Evolutionary conservation across 2,113 vertebrate species (phyloP).

Genomic region (Pheucticus melanocephalus): DNA sequence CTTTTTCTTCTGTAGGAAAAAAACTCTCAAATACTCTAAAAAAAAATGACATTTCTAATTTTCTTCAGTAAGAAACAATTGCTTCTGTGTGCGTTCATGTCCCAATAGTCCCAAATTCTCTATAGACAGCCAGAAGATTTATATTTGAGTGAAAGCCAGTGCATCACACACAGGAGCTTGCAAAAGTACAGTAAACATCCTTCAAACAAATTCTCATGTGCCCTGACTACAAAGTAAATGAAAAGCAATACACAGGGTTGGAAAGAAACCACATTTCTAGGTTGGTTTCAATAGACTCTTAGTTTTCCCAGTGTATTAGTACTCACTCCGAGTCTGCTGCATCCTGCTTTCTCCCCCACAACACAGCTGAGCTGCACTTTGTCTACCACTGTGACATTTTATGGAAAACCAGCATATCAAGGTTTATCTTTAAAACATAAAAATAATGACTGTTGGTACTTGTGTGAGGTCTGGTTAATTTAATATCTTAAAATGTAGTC

Average conservation of each 20-base stretch:
- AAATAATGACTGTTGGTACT: slow-evolving; percentile 3
- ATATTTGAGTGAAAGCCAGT: slow-evolving; percentile 48
- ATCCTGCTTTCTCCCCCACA: slow-evolving; percentile 40
- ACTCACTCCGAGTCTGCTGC: slow-evolving; percentile 50
- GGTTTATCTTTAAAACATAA: slow-evolving; percentile 31
- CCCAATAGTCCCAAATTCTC: slow-evolving; percentile 28
- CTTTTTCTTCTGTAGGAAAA: neutral
- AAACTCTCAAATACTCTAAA: neutral
- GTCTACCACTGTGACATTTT: slow-evolving; percentile 12
- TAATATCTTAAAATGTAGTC: neutral
- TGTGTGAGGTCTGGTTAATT: neutral
- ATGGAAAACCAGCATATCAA: slow-evolving; percentile 5
- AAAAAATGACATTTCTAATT: slow-evolving; percentile 48
- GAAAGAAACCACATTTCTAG: slow-evolving; percentile 59
- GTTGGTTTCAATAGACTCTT: slow-evolving; percentile 59
- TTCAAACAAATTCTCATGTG: slow-evolving; percentile 67
- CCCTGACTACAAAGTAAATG: slow-evolving; percentile 63
- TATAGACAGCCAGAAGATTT: slow-evolving; percentile 35
- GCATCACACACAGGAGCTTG: slow-evolving; percentile 38
- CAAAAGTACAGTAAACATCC: slow-evolving; percentile 60
- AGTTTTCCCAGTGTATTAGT: slow-evolving; percentile 60
- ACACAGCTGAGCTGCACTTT: slow-evolving; percentile 45
- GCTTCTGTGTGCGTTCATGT: neutral
- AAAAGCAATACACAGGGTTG: slow-evolving; percentile 55
- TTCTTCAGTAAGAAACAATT: slow-evolving; percentile 31